Evolutionary conservation across 2,888 invertebrate species (phyloP).

Genomic region (Eilema depressum): DNA sequence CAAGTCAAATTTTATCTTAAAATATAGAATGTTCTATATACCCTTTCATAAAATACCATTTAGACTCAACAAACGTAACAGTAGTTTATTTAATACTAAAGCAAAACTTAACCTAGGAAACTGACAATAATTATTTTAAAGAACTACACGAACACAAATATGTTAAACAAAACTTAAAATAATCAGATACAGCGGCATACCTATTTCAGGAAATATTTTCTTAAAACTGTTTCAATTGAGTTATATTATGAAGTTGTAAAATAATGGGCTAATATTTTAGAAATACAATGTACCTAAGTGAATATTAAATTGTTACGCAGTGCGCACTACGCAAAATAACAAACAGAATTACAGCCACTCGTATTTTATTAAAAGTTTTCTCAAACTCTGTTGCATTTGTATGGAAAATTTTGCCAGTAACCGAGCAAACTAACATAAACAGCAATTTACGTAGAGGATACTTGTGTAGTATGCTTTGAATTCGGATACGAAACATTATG

Average conservation of each 20-base stretch:
- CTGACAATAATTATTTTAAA: neutral
- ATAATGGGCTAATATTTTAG: neutral
- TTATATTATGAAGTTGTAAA: neutral
- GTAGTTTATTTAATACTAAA: neutral
- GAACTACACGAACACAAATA: no score
- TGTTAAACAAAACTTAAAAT: no score
- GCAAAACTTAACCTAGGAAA: neutral
- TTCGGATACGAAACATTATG: neutral
- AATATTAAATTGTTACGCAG: neutral
- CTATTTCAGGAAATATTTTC: no score
- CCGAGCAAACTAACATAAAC: neutral
- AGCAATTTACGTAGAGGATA: neutral
- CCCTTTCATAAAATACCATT: neutral
- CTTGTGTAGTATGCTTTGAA: neutral
- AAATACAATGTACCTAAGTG: neutral
- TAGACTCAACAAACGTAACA: neutral
- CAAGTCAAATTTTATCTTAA: neutral
- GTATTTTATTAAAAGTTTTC: slow-evolving; percentile 4
- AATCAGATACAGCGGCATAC: no score
- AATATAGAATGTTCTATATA: neutral
- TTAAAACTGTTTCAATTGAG: neutral
- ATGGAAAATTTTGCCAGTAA: slow-evolving; percentile 2
- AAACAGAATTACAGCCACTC: neutral
- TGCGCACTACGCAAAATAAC: slow-evolving; percentile 4
- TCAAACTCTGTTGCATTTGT: neutral